A percentile compares a stretch with the other conserved stretches of the same genome.
These are phyloP conservation scores for Synanceia verrucosa DNA, from an alignment of 2,797 vertebrate species.

Conservation along the genomic window DNA sequence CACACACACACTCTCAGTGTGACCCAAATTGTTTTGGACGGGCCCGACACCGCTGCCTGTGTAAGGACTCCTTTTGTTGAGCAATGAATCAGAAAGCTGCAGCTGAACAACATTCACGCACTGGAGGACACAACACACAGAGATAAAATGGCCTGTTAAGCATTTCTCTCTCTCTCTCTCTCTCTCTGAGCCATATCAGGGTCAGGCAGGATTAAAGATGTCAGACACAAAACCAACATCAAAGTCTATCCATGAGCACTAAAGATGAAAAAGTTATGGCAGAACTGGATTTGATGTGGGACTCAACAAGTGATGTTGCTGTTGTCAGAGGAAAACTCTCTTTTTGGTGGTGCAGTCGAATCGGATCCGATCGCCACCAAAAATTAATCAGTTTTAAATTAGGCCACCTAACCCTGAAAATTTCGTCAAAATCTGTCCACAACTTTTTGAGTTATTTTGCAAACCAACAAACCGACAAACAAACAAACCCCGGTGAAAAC, in stretches of 20 bases:
- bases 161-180: conserved; percentile 5
- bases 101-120: conserved; percentile 43
- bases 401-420: no score
- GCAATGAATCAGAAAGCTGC: conserved; percentile 40
- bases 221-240: conserved; percentile 20
- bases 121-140: conserved; percentile 6
- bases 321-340: background rate
- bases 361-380: no score
- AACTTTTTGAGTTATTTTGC: no score
- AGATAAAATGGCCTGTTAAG: conserved; percentile 27
- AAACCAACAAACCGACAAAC: no score
- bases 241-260: conserved; percentile 8
- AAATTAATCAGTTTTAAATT: no score
- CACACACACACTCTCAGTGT: conserved; percentile 24
- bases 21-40: conserved; percentile 52
- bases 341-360: no score
- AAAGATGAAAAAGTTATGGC: conserved; percentile 17
- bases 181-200: background rate
- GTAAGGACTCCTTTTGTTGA: conserved; percentile 22
- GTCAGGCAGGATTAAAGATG: conserved; percentile 30
- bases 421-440: no score
- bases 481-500: no score
- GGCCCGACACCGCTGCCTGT: conserved; percentile 19
- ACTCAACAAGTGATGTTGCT: conserved; percentile 7
- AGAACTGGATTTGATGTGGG: conserved; percentile 18